Percentiles rank a stretch among this genome's conserved stretches.
These are phyloP conservation scores for Drosophila pseudotalamancana DNA, from an alignment of 2,888 invertebrate genomes.

Conservation along the genomic window DNA sequence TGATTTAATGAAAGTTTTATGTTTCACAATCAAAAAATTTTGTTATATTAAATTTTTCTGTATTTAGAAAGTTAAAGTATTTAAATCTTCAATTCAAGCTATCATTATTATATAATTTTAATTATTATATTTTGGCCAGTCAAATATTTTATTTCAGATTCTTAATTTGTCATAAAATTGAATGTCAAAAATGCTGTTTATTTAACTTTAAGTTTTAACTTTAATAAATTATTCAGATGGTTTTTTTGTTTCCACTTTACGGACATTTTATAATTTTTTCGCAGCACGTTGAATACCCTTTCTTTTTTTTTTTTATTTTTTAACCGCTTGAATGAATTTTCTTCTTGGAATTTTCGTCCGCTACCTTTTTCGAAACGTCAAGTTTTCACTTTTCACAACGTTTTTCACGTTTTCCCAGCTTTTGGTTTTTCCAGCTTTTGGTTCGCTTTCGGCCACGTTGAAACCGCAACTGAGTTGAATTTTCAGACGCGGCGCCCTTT, in stretches of 20 bases:
- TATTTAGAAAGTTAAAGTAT: no score
- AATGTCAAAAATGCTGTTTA: no score
- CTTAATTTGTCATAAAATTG: no score
- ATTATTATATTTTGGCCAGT: no score
- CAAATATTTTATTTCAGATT: no score
- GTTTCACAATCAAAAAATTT: no score
- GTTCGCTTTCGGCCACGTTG: constrained; percentile 52
- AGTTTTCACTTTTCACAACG: constrained; percentile 22
- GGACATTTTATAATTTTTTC: constrained; percentile 21
- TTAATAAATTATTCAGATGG: not conserved
- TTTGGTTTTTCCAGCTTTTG: constrained; percentile 21
- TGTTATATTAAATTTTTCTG: no score
- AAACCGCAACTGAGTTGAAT: constrained; percentile 74
- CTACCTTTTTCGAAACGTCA: constrained; percentile 30
- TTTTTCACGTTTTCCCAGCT: constrained; percentile 15
- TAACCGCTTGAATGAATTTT: constrained; percentile 29
- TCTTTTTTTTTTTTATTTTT: constrained; percentile 17
- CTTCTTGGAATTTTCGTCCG: not conserved
- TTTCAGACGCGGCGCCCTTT: constrained; percentile 57
- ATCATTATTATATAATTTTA: no score
- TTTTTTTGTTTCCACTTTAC: not conserved
- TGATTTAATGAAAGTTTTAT: no score
- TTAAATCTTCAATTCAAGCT: no score
- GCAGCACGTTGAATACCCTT: not conserved
- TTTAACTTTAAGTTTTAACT: not conserved